Conservation (phyloP, 1,140 invertebrate genomes). For the Colletes latitarsis region DNA sequence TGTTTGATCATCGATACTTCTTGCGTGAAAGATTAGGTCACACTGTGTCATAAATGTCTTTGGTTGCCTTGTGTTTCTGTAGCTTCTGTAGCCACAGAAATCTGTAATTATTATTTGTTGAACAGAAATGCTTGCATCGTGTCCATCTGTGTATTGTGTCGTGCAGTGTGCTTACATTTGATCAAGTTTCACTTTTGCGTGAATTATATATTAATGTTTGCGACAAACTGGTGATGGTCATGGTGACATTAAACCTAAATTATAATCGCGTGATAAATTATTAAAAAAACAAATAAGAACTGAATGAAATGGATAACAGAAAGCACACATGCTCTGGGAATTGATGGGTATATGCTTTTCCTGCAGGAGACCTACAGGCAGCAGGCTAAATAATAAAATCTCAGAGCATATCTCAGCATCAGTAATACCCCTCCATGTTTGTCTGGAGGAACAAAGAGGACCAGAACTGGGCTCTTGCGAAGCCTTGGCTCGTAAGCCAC, state of each 20-base stretch:
- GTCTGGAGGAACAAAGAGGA: constrained; percentile 81
- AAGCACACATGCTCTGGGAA: constrained; percentile 77
- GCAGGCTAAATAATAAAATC: constrained; percentile 80
- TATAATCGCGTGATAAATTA: constrained; percentile 1
- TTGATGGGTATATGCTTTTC: constrained; percentile 83
- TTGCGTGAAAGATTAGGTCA: background rate
- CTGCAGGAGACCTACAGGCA: constrained; percentile 80
- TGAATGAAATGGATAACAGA: constrained; percentile 68
- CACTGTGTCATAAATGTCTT: background rate
- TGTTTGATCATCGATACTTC: background rate
- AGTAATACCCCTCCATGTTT: constrained; percentile 82
- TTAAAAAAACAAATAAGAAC: constrained; percentile 37
- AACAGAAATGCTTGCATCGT: constrained; percentile 25
- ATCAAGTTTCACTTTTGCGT: constrained; percentile 26
- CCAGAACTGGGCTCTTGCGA: constrained; percentile 81
- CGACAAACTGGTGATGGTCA: constrained; percentile 23
- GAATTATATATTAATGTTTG: constrained; percentile 45
- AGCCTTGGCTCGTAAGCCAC: constrained; percentile 76
- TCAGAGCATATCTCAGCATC: constrained; percentile 80
- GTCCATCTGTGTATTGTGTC: constrained; percentile 56
- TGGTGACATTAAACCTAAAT: constrained; percentile 14
- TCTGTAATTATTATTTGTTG: background rate
- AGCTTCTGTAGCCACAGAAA: background rate
- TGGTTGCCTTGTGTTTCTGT: background rate
- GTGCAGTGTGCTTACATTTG: constrained; percentile 50